Percentiles rank a stretch among this genome's conserved stretches.
Conservation (phyloP, 1,140 invertebrate genomes). For the Oppia nitens region DNA sequence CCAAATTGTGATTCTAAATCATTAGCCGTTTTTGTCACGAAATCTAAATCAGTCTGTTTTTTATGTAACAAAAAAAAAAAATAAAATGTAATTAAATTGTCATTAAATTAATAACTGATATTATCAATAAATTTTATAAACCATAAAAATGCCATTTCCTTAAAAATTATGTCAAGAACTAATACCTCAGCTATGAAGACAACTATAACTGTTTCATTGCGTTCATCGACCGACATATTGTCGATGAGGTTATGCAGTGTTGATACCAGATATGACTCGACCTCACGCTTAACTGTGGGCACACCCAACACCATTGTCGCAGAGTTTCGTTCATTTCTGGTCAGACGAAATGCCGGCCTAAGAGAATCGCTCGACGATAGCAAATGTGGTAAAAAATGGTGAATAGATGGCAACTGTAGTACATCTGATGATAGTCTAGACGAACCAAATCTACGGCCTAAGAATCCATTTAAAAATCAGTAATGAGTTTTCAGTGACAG, state of each 20-base stretch:
- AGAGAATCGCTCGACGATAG: slow-evolving; percentile 46
- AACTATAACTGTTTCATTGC: slow-evolving; percentile 63
- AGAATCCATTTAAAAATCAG: too few species aligned
- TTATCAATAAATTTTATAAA: too few species aligned
- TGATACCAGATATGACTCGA: slow-evolving; percentile 68
- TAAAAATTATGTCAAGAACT: slow-evolving; percentile 1
- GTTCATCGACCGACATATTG: slow-evolving; percentile 55
- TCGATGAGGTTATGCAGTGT: slow-evolving; percentile 73
- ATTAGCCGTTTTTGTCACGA: slow-evolving; percentile 25
- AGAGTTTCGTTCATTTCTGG: neutral
- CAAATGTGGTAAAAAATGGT: slow-evolving; percentile 71
- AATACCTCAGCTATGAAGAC: slow-evolving; percentile 69
- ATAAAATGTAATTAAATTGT: slow-evolving; percentile 12
- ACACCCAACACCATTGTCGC: slow-evolving; percentile 67
- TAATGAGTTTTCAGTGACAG: too few species aligned
- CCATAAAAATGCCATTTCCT: slow-evolving; percentile 1
- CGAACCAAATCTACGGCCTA: neutral
- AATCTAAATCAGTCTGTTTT: slow-evolving; percentile 29
- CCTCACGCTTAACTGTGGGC: slow-evolving; percentile 72
- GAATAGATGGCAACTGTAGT: slow-evolving; percentile 47
- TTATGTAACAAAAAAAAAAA: slow-evolving; percentile 22
- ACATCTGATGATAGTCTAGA: neutral
- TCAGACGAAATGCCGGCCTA: slow-evolving; percentile 43
- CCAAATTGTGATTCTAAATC: slow-evolving; percentile 58
- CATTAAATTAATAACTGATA: neutral